Evolutionary conservation across 2,888 invertebrate species (phyloP).

Genomic region (Salticus scenicus): DNA sequence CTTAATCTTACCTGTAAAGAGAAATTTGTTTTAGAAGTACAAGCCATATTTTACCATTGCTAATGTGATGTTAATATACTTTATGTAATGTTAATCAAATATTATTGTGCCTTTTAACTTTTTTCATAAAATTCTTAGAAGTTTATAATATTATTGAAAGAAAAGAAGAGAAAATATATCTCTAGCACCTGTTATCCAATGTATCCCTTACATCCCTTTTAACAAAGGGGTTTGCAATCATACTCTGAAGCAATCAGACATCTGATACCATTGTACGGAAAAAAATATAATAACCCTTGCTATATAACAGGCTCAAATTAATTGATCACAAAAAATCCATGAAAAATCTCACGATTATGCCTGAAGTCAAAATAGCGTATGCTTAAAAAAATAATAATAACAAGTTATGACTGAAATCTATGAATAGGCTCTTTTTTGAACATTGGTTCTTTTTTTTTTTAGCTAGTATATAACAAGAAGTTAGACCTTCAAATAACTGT

Average conservation of each 20-base stretch:
- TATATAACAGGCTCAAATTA: constrained; percentile 16
- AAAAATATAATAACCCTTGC: constrained; percentile 56
- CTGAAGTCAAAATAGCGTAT: constrained; percentile 16
- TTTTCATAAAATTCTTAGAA: too few relatives aligned
- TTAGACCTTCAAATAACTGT: constrained; percentile 16
- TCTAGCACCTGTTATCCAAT: background rate
- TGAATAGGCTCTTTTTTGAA: too few relatives aligned
- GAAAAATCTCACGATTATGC: constrained; percentile 41
- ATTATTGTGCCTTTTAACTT: too few relatives aligned
- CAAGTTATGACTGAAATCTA: too few relatives aligned
- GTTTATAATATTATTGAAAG: too few relatives aligned
- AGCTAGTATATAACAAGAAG: constrained; percentile 20
- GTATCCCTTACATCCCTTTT: background rate
- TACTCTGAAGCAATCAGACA: background rate
- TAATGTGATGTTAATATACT: too few relatives aligned
- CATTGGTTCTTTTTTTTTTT: constrained; percentile 37
- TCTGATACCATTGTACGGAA: background rate
- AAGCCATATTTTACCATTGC: too few relatives aligned
- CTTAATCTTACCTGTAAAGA: too few relatives aligned
- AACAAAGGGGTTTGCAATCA: background rate
- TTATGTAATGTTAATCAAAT: too few relatives aligned
- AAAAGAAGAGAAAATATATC: background rate
- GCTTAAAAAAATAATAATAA: background rate
- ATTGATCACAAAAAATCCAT: constrained; percentile 33
- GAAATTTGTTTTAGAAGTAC: too few relatives aligned